Evolutionary conservation across 2,797 vertebrate species (phyloP), one percentile per base, ranked within the genome.

Genomic region (Sebastes baramenuke): DNA sequence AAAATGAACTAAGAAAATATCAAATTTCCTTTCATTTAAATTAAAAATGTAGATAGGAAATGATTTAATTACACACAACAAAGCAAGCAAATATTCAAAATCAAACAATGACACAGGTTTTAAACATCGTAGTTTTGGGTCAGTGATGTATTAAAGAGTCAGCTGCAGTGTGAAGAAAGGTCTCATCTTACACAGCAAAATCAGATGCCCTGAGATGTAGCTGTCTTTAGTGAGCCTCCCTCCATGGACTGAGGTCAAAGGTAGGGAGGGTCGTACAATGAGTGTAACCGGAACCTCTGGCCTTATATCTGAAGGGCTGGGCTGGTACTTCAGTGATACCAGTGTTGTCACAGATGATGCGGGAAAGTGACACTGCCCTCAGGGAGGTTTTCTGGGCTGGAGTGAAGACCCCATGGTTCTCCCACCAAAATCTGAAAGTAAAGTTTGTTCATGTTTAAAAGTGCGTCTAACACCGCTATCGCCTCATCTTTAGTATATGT

Each of bases 321-420:
- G 10, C 18, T 0, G 97, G 97, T 6, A 98, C 92, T 55, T 96
- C 93, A 5, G 76, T 88, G 87, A 99, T 95, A 2, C 3, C 94
- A 0, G 96, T 98, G 77, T 97, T 99, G 89, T 97, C 97, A 69
- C 98, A 98, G 75, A 98, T 94, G n/a, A 99, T 89, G 0, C 92
- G 90, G 0, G 97, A 91, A 42, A 98, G 72, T 0, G 96, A 97
- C 4, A 93, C 79, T 1, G 83, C 78, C 55, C 60, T 71, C 54
- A 99, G 77, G 1, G 96, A 90, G 0, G 2, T 5, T 54, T 55
- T 88, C 83, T 98, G 97, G 29, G 55, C 73, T 0, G 6, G 46
- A 0, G 97, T 97, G 90, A 99, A 99, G 67, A 97, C 92, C 0
- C 91, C 94, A 0, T 76, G 22, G 0, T 94, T 97, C 92, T 98